These are phyloP conservation scores for Cosmorhoe ocellata DNA, from an alignment of 2,888 invertebrate species.

Conservation along the genomic window DNA sequence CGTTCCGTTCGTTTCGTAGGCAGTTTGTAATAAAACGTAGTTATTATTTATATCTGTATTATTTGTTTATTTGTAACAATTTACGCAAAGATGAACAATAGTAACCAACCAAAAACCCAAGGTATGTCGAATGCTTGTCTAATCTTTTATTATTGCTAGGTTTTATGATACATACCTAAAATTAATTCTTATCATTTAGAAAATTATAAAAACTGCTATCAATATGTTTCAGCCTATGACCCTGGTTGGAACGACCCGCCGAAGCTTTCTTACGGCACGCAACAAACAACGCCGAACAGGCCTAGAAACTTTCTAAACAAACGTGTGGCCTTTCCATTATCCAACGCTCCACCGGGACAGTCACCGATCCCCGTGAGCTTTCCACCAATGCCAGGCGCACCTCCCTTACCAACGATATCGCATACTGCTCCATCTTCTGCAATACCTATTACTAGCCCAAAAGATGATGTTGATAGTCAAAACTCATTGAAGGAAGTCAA, in stretches of 20 bases:
- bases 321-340: conserved; percentile 77
- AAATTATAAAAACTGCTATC: too few species aligned
- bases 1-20: too few species aligned
- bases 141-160: too few species aligned
- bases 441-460: conserved; percentile 16
- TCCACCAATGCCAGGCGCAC: conserved; percentile 51
- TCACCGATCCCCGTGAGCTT: conserved; percentile 42
- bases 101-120: conserved; percentile 45
- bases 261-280: conserved; percentile 70
- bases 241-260: conserved; percentile 84
- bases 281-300: conserved; percentile 62
- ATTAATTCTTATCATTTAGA: too few species aligned
- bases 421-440: conserved; percentile 36
- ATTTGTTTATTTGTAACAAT: neutral
- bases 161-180: too few species aligned
- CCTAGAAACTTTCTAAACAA: conserved; percentile 78
- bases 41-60: too few species aligned
- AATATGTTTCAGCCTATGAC: conserved; percentile 53
- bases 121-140: too few species aligned
- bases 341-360: conserved; percentile 46
- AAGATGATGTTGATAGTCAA: conserved; percentile 54
- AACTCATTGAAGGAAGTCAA: conserved; percentile 59
- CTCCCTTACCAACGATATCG: conserved; percentile 37
- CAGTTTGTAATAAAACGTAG: too few species aligned
- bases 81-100: conserved; percentile 21